These are phyloP conservation scores for Chalcosyrphus nemorum DNA, from an alignment of 2,888 invertebrate genomes.

Conservation along the genomic window DNA sequence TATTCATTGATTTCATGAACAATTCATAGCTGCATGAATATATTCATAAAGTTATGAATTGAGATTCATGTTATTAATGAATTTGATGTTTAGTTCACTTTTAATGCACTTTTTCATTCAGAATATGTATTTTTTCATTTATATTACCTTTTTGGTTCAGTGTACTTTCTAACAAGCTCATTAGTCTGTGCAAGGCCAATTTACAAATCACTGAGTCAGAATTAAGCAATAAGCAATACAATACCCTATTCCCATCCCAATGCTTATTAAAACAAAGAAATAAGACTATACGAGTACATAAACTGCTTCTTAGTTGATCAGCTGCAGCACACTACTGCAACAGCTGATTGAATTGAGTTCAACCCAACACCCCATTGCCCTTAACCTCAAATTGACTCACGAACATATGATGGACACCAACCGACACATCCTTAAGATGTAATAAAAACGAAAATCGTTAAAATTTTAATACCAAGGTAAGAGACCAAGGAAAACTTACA, in stretches of 20 bases:
- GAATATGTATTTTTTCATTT: too few species aligned
- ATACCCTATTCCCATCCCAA: neutral
- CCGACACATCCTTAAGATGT: constrained; percentile 27
- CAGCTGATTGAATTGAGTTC: constrained; percentile 30
- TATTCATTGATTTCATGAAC: too few species aligned
- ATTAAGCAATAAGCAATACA: too few species aligned
- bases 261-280: neutral
- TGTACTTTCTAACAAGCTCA: too few species aligned
- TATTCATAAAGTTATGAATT: too few species aligned
- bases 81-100: too few species aligned
- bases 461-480: constrained; percentile 22
- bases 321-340: constrained; percentile 14
- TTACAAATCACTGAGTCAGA: too few species aligned
- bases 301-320: constrained; percentile 17
- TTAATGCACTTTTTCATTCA: too few species aligned
- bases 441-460: constrained; percentile 21
- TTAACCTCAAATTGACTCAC: constrained; percentile 17
- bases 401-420: constrained; percentile 15
- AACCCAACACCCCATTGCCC: constrained; percentile 13
- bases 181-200: too few species aligned
- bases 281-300: neutral
- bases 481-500: constrained; percentile 1
- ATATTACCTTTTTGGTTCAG: too few species aligned
- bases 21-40: too few species aligned
- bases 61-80: too few species aligned